Conservation (phyloP, 2,113 vertebrate genomes). For the Spilogale gracilis region DNA sequence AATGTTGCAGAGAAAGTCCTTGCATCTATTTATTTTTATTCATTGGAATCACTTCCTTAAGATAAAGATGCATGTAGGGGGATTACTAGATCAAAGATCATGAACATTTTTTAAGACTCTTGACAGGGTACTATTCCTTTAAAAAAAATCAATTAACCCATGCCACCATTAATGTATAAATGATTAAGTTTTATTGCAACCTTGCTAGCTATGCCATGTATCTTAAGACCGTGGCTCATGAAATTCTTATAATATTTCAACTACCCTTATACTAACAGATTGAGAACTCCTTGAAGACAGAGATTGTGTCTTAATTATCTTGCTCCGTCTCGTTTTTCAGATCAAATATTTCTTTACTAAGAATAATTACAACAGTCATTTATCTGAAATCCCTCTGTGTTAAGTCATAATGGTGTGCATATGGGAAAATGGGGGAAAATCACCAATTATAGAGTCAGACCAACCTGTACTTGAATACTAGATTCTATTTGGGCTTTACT, state of each 20-base stretch:
- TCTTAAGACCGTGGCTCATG: neutral
- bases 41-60: conserved; percentile 16
- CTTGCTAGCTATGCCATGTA: neutral
- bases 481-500: neutral
- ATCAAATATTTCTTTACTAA: conserved; percentile 49
- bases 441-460: neutral
- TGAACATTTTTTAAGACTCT: conserved; percentile 55
- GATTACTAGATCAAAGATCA: conserved; percentile 28
- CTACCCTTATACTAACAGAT: neutral
- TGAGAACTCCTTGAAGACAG: conserved; percentile 12
- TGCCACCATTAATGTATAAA: neutral
- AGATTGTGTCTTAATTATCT: conserved; percentile 18
- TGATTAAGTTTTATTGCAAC: conserved; percentile 9
- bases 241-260: neutral
- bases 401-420: neutral
- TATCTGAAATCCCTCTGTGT: conserved; percentile 49
- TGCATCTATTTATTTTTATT: neutral
- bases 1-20: neutral
- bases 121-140: neutral
- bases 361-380: conserved; percentile 32
- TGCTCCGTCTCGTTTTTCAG: neutral
- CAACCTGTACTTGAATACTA: conserved; percentile 11
- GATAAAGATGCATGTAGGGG: neutral
- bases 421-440: neutral
- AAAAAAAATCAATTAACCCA: conserved; percentile 15